Conservation (phyloP, 2,113 vertebrate genomes). For the Aix galericulata region DNA sequence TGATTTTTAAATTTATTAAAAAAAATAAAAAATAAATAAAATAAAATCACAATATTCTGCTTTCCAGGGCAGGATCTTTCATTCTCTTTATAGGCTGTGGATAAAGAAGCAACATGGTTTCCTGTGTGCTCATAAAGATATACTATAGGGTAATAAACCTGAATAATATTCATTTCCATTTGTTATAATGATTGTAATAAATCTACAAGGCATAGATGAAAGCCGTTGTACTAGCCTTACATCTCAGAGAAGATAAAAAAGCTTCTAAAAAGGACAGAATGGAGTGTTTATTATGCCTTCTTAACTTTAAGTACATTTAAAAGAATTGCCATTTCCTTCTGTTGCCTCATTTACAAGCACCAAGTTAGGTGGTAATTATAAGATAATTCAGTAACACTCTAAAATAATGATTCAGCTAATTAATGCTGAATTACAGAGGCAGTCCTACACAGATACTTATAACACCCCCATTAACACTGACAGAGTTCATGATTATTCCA, state of each 20-base stretch:
- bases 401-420: slow-evolving; percentile 77
- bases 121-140: slow-evolving; percentile 52
- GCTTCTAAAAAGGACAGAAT: slow-evolving; percentile 53
- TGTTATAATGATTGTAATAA: slow-evolving; percentile 64
- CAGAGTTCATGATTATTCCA: slow-evolving; percentile 65
- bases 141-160: slow-evolving; percentile 55
- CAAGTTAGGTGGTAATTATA: slow-evolving; percentile 73
- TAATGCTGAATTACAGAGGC: slow-evolving; percentile 75
- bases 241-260: slow-evolving; percentile 45
- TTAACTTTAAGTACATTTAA: slow-evolving; percentile 70
- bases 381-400: slow-evolving; percentile 76
- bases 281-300: slow-evolving; percentile 67
- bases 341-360: slow-evolving; percentile 73
- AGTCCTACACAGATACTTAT: slow-evolving; percentile 69
- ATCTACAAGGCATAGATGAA: slow-evolving; percentile 60
- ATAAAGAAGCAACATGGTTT: slow-evolving; percentile 62
- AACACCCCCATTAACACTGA: slow-evolving; percentile 68
- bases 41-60: slow-evolving; percentile 33
- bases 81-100: slow-evolving; percentile 26
- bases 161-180: slow-evolving; percentile 62
- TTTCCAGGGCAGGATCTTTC: slow-evolving; percentile 38
- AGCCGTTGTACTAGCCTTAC: slow-evolving; percentile 45
- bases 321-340: slow-evolving; percentile 71
- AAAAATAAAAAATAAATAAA: too few species aligned
- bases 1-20: neutral